Evolutionary conservation across 2,797 vertebrate species (phyloP), one percentile per base, ranked within the genome.

Genomic region (Brachyrhaphis roseni): DNA sequence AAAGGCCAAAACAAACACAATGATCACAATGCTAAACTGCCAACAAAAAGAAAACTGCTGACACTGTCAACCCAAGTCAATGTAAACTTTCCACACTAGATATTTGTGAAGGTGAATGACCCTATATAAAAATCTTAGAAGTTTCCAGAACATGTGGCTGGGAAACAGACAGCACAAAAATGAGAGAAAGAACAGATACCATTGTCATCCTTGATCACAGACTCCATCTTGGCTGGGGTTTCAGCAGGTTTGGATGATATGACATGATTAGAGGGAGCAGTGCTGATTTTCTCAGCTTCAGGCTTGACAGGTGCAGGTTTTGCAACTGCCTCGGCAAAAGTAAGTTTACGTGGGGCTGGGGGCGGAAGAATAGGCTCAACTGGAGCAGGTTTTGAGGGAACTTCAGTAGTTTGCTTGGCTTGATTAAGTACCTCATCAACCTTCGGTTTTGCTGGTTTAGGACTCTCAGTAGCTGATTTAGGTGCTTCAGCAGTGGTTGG

Each of bases 171-270:
- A 47, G 45, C 53, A 89, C 74, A 89, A 46, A 36, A 64, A 73
- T 46, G 76, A 84, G 41, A 90, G 64, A 94, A 91, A 89, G 72
- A 68, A 84, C 87, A 91, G 92, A 96, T 99, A 99, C 98, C 98
- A 97, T 97, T 96, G 93, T 98, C 94, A 84, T 98, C 98, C 97
- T 97, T 99, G 97, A 97, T 95, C 93, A 95, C 80, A 84, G 96
- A 93, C 78, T 96, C 97, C 96, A 96, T 95, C 90, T 95, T 95
- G 83, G 93, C 90, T 89, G 94, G 92, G 72, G 84, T 84, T 95
- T 95, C 91, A 77, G 75, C 78, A 84, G 92, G 86, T 92, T 95
- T 94, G 49, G 93, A 84, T 68, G 90, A 53, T 10, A 89, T 80
- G 10, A 92, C 51, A 3, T 91, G 81, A 81, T 94, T 87, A 76